phyloP scores from a whole-genome alignment of 30 jellyfish, hydroid and myxozoan species.

The Hydractinia echinata region DNA sequence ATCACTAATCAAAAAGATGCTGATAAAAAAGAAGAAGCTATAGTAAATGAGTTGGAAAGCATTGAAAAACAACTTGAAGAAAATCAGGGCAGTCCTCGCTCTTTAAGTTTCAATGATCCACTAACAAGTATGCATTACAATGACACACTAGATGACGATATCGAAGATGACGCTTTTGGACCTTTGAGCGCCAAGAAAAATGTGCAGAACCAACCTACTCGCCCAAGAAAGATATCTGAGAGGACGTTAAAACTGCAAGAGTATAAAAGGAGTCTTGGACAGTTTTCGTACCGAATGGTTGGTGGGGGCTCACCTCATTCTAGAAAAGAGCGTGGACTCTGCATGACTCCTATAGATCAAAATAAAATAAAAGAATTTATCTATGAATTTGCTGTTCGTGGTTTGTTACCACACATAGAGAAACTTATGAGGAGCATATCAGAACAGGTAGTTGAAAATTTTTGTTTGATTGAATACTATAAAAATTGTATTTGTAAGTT shows the following conservation, averaged over 20 bases:
- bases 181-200: constrained; percentile 58
- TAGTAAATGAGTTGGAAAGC: constrained; percentile 57
- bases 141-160: constrained; percentile 60
- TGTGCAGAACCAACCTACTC: constrained; percentile 14
- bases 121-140: constrained; percentile 84
- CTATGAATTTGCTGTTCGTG: constrained; percentile 85
- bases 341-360: constrained; percentile 62
- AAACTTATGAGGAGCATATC: constrained; percentile 79
- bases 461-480: too few species aligned
- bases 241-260: constrained; percentile 55
- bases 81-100: constrained; percentile 41
- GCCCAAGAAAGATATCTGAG: constrained; percentile 7
- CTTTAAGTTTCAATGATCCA: constrained; percentile 80
- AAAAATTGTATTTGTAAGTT: too few species aligned
- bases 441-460: constrained; percentile 60
- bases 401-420: constrained; percentile 89
- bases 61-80: constrained; percentile 78
- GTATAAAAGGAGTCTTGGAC: constrained; percentile 58
- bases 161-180: constrained; percentile 62
- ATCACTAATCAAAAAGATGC: constrained; percentile 70
- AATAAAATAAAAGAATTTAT: constrained; percentile 63
- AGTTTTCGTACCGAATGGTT: constrained; percentile 54
- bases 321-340: constrained; percentile 51
- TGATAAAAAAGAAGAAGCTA: constrained; percentile 75
- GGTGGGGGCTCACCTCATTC: constrained; percentile 38